A percentile compares a stretch with the other conserved stretches of the same genome.
Conservation (phyloP, 2,888 invertebrate genomes). For the Venustoraphidia nigricollis region DNA sequence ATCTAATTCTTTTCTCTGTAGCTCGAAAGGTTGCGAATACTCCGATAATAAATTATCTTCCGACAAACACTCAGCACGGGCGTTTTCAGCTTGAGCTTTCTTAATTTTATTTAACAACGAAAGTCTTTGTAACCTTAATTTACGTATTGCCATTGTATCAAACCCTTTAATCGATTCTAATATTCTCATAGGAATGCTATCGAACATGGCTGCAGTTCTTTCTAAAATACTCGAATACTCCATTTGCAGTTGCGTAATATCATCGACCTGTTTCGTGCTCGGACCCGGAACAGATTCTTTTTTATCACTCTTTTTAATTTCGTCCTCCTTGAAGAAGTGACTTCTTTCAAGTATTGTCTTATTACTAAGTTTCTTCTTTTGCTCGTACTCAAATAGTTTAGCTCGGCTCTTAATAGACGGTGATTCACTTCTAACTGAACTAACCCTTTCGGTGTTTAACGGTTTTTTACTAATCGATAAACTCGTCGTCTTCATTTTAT, state of each 20-base stretch:
- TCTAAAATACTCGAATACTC: conserved; percentile 1
- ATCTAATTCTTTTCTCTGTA: neutral
- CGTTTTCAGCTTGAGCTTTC: neutral
- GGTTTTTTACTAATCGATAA: too few relatives aligned
- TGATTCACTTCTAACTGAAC: too few relatives aligned
- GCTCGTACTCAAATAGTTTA: neutral
- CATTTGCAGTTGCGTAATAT: neutral
- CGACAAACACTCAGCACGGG: too few relatives aligned
- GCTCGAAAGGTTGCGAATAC: too few relatives aligned
- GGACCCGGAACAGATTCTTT: neutral
- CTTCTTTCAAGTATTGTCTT: neutral
- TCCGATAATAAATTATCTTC: too few relatives aligned
- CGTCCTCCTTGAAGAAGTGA: conserved; percentile 1
- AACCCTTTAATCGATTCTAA: conserved; percentile 1
- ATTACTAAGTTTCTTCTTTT: neutral
- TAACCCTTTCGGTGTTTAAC: too few relatives aligned
- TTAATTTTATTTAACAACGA: conserved; percentile 4
- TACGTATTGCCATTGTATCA: conserved; percentile 1
- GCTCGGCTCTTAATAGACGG: too few relatives aligned
- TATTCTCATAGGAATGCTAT: conserved; percentile 2
- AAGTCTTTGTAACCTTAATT: conserved; percentile 2
- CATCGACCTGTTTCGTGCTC: neutral
- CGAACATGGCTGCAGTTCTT: neutral
- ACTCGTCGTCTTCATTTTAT: too few relatives aligned
- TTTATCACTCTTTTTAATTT: neutral